Evolutionary conservation across 2,888 invertebrate species (phyloP).

Genomic region (Aphidoletes aphidimyza): DNA sequence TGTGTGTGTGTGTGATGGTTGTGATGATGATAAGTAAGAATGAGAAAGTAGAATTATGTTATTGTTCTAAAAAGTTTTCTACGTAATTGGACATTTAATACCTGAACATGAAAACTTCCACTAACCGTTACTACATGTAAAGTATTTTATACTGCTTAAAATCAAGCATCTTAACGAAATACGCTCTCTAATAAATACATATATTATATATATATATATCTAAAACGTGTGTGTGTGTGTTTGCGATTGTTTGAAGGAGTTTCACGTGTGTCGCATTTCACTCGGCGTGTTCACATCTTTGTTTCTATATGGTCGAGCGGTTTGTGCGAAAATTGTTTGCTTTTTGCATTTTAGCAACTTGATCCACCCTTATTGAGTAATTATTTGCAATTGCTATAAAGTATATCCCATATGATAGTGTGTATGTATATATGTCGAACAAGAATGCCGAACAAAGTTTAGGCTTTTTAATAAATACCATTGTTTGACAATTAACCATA

Average conservation of each 20-base stretch:
- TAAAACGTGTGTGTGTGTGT: no score
- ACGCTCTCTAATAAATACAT: no score
- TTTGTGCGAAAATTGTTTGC: constrained; percentile 11
- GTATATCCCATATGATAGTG: neutral
- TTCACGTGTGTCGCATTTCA: no score
- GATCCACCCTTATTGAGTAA: constrained; percentile 11
- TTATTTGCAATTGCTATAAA: constrained; percentile 2
- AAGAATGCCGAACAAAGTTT: neutral
- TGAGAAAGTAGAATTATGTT: neutral
- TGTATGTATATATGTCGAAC: neutral
- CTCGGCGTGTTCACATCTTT: no score
- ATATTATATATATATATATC: no score
- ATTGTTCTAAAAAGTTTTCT: neutral
- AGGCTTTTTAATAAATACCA: constrained; percentile 21
- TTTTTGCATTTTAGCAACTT: neutral
- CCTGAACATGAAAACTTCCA: neutral
- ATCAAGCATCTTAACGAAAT: no score
- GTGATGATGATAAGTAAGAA: neutral
- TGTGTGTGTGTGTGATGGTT: neutral
- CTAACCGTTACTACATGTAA: no score
- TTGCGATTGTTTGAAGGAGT: no score
- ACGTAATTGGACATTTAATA: constrained; percentile 14
- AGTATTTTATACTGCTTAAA: no score
- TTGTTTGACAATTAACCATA: constrained; percentile 46
- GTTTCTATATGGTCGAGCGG: neutral